Conservation (phyloP, 2,113 vertebrate species). For the Vombatus ursinus region DNA sequence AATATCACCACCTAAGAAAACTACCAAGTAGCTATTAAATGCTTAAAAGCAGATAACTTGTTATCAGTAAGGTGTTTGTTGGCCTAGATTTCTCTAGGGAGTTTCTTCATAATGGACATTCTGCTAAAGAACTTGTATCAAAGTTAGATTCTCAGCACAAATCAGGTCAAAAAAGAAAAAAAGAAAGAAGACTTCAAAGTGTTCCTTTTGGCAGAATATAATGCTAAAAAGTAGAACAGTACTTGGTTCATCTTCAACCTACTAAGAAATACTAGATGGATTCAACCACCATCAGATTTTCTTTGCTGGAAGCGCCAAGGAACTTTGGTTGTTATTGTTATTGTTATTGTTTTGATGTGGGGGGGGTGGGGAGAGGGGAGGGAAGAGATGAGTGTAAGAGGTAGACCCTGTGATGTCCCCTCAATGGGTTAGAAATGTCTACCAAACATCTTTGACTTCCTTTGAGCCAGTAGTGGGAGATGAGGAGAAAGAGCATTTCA, state of each 20-base stretch:
- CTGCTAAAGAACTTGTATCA: background rate
- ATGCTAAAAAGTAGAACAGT: background rate
- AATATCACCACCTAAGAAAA: background rate
- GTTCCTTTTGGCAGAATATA: background rate
- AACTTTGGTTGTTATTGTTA: background rate
- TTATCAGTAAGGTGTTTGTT: background rate
- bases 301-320: background rate
- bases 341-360: background rate
- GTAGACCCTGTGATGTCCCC: background rate
- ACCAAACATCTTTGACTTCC: background rate
- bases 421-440: background rate
- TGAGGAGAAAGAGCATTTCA: background rate
- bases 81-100: rapidly evolving
- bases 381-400: background rate
- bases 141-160: background rate
- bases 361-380: background rate
- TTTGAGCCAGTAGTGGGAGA: background rate
- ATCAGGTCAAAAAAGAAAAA: background rate
- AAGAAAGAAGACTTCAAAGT: background rate
- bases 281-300: background rate
- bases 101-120: background rate
- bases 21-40: rapidly evolving
- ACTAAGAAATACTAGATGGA: background rate
- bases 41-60: rapidly evolving
- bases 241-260: background rate